phyloP scores from a whole-genome alignment of 2,113 vertebrate species.

The Calypte anna region DNA sequence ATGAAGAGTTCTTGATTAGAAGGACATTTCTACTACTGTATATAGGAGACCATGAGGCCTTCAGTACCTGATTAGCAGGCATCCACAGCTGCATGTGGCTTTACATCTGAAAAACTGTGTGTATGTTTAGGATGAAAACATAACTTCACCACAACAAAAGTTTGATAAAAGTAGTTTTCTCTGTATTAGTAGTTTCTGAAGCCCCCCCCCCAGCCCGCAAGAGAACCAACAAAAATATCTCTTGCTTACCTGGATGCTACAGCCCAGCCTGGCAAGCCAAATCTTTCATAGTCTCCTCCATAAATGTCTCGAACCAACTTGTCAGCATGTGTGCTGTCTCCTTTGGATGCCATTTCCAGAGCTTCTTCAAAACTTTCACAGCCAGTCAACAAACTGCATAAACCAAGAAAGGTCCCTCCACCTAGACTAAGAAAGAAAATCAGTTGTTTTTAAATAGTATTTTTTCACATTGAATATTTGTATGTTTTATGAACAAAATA shows the following conservation, averaged over 20 bases:
- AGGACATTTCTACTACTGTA: background rate
- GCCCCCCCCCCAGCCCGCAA: background rate
- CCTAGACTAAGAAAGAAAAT: constrained; percentile 77
- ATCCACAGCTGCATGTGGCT: background rate
- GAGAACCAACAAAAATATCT: background rate
- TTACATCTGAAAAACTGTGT: background rate
- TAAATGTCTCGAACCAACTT: constrained; percentile 85
- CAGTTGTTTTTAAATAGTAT: background rate
- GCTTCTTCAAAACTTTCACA: constrained; percentile 87
- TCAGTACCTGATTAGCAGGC: background rate
- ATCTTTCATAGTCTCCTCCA: constrained; percentile 85
- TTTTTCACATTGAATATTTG: background rate
- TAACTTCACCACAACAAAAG: background rate
- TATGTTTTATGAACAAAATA: background rate
- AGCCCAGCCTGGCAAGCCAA: constrained; percentile 84
- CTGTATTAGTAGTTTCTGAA: background rate
- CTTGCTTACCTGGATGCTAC: constrained; percentile 82
- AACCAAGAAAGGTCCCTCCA: constrained; percentile 84
- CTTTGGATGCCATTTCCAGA: constrained; percentile 85
- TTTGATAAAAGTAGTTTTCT: background rate
- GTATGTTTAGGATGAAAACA: background rate
- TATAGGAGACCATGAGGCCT: background rate
- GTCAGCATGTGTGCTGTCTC: constrained; percentile 83
- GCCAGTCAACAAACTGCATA: constrained; percentile 84
- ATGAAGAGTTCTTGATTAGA: background rate